Evolutionary conservation across 1,140 invertebrate species (phyloP), one percentile per base, ranked within the genome.

Genomic region (Cheumatopsyche charites): DNA sequence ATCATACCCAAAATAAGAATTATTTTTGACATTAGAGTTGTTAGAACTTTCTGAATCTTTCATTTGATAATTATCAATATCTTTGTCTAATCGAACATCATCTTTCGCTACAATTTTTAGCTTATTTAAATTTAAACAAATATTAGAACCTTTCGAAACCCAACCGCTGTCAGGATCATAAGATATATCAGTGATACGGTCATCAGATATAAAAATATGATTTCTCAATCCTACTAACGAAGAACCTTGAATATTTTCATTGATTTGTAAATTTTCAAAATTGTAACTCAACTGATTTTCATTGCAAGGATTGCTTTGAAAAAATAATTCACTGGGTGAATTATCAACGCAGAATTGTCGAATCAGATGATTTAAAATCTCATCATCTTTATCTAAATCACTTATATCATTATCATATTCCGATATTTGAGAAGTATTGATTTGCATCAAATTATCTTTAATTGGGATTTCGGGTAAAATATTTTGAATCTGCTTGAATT

Each of bases 111-210:
- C 9, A 36, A 74, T 76, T 43, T 76, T 72, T 19, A 76, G 23
- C 15, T 29, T 21, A 23, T 72, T 68, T 36, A 73, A 72, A 67
- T 76, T 76, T 43, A 74, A 62, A 23, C 62, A 72, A 23, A 76
- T 61, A 47, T 63, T 70, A 12, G 72, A 71, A 3, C 79, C 79
- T 25, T 80, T 78, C 6, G 80, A 74, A 0, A 80, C 79, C 82
- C 82, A 83, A 43, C 82, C 82, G 45, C 80, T 79, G 67, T 83
- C 82, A n/a, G 82, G 82, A 73, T 83, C 82, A 52, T 83, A 83
- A 66, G 79, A 81, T 17, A 83, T 81, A 71, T 81, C 82, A 17
- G 81, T 80, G 12, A 83, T 81, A 68, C 80, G 79, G 72, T 81
- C 79, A 43, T 83, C 81, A 15, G 81, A 82, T 15, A 83, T 80